Evolutionary conservation across 2,797 vertebrate genomes (phyloP), one percentile per base, ranked within the genome.

Genomic region (Crenuchus spilurus): DNA sequence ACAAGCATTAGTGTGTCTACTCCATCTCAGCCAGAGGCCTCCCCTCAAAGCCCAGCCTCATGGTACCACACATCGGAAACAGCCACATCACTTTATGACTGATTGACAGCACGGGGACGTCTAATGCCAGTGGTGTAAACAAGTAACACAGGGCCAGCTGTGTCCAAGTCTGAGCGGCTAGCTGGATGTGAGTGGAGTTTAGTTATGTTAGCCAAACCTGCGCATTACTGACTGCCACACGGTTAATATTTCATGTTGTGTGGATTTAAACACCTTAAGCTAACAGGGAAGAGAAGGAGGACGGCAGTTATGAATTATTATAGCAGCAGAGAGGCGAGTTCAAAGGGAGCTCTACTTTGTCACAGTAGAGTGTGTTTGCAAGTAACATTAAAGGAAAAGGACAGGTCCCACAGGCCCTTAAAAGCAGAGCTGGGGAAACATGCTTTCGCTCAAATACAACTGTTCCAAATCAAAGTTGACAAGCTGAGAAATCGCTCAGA

Each of bases 391-490:
- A 78, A 77, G 64, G 69, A 83, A 82, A 66, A 84, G 83, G 75
- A 85, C 89, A 88, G 71, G 70, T 44, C 80, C 84, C 75, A 77
- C 51, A 79, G 75, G 87, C 72, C 79, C 85, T 89, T 87, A 82
- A 37, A 84, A 72, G 70, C 49, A 80, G 75, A 78, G 72, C 72
- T 44, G 66, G 33, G 37, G 49, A 46, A 74, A 87, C 86, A 85
- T 88, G 84, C 8, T 79, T 84, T 83, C 86, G 80, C 88, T 89
- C 80, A 84, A 75, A 63, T 84, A 48, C 80, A 82, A 75, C 81
- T 24, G 79, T 3, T 66, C 74, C 87, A 87, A 88, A 91, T 89
- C 80, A 84, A 82, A 46, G 79, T 85, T 85, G 88, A 89, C 89
- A 87, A 80, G 22, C 82, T 26, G 84, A 87, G 89, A 90, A 90